Base-by-base conservation (phyloP, 2,888 invertebrate genomes). In the Platycheirus albimanus region DNA sequence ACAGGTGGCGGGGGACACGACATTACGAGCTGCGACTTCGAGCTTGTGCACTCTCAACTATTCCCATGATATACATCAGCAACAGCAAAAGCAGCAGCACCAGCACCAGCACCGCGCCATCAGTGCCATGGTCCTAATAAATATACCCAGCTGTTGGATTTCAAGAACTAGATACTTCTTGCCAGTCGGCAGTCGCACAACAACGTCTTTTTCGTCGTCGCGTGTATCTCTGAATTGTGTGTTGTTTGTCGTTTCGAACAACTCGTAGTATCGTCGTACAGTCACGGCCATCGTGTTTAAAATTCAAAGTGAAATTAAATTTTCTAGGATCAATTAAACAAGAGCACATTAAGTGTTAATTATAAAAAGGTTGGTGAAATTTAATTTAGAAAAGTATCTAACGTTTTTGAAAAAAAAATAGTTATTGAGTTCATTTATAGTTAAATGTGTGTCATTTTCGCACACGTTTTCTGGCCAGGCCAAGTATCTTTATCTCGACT, bases 141-240 rank as follows among this genome's bases (percentile, higher is more conserved):
- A 81, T 81, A 81, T 72, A 77, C 54, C 63, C 52, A 77, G 71
- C 77, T 67, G 54, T 58, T 77, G 61, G 38, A 72, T 49, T 72
- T 67, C 47, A 77, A 81, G 81, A 81, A 77, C 54, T 81, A 81
- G 81, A 81, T 81, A 81, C 66, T 71, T 72, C 77, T 77, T 67
- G 81, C 10, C 77, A 72, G 71, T 66, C 81, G 71, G 49, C 77
- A 67, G 71, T 67, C 61, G 47, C 71, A 81, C 77, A 63, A 66
- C 67, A 54, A 2, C 45, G 38, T 76, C 41, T 41, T 38, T 24
- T 24, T 51, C 30, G 51, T 49, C 30, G 51, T 49, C 30, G 74
- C 43, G 45, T 15, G 13, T 61, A 11, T 17, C 33, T 52, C n/a
- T 13, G 6, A 5, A 6, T 11, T 33, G 11, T 15, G 3, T 24